A percentile compares a stretch with the other conserved stretches of the same genome.
These are phyloP conservation scores for Phrynosoma platyrhinos DNA, from an alignment of 2,113 vertebrate genomes.

Conservation along the genomic window DNA sequence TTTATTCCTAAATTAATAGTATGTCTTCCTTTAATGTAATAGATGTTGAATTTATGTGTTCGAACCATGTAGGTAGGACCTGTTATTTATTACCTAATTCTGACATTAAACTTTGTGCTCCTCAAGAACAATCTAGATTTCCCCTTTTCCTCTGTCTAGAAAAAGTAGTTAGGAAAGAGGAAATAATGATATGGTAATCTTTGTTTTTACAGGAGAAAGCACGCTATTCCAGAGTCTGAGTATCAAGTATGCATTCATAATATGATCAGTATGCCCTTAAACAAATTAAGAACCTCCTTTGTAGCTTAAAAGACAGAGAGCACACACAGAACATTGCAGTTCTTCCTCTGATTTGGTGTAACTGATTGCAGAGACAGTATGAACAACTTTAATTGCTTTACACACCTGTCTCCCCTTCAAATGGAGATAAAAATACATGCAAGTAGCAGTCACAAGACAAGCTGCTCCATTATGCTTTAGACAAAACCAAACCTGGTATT, in stretches of 20 bases:
- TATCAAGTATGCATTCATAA: neutral
- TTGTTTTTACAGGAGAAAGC: neutral
- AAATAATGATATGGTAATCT: slow-evolving; percentile 1
- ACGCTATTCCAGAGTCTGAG: neutral
- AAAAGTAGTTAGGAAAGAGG: neutral
- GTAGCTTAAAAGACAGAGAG: neutral
- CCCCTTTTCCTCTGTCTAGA: neutral
- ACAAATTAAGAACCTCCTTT: neutral
- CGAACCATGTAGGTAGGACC: neutral
- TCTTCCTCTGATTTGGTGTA: accelerated
- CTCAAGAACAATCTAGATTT: neutral
- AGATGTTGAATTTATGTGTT: neutral
- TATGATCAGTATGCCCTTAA: accelerated
- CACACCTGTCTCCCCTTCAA: neutral
- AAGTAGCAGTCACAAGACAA: neutral
- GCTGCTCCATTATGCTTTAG: neutral
- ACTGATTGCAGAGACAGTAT: neutral
- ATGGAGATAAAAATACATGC: neutral
- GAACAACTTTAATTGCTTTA: slow-evolving; percentile 3
- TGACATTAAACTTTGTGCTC: neutral
- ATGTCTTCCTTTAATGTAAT: neutral
- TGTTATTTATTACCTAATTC: neutral
- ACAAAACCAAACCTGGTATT: neutral
- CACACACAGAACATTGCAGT: accelerated
- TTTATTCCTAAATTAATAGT: neutral